Evolutionary conservation across 1,140 invertebrate genomes (phyloP), one percentile per base, ranked within the genome.

Genomic region (Cydia splendana): DNA sequence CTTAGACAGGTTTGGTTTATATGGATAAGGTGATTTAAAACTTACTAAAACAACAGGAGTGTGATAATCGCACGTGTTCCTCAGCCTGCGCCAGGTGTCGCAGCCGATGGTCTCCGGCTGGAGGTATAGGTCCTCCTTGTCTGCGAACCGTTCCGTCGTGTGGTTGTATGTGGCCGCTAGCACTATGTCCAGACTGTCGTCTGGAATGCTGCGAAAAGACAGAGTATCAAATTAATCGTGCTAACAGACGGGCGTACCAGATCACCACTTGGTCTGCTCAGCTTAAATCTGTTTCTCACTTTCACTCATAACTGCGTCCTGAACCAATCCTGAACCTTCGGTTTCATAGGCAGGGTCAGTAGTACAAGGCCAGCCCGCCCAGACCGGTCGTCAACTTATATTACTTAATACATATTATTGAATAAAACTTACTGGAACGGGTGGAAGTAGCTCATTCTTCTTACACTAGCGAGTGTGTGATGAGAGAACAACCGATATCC

Each of bases 161-260:
- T 96, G 95, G 84, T 96, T 93, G 81, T 95, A 96, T 0, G 93
- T 93, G 0, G 95, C 89, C 34, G 92, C 85, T 51, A 96, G 82
- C 65, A 95, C 87, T 38, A 95, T 93, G 83, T 96, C 95, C 48
- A 96, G 87, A 62, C 94, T 94, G 82, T 96, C 95, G 76, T 93
- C 88, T 7, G 95, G 95, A 65, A 92, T 94, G 85, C 84, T 95
- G 83, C 13, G 30, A 7, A 62, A 34, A 53, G 18, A 48, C 45
- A 48, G 12, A 48, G 45, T 9, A 10, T 34, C 5, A 42, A 10
- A 10, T 42, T 42, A 42, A 34, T 34, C 0, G 34, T 5, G 34
- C 34, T 34, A 34, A 34, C 34, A 34, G 34, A 34, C 5, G 5
- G 34, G 34, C 34, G 34, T 34, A 34, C 34, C 5, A 34, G 34